These are phyloP conservation scores for Sthenelais limicola DNA, from an alignment of 2,888 invertebrate species.

Conservation along the genomic window DNA sequence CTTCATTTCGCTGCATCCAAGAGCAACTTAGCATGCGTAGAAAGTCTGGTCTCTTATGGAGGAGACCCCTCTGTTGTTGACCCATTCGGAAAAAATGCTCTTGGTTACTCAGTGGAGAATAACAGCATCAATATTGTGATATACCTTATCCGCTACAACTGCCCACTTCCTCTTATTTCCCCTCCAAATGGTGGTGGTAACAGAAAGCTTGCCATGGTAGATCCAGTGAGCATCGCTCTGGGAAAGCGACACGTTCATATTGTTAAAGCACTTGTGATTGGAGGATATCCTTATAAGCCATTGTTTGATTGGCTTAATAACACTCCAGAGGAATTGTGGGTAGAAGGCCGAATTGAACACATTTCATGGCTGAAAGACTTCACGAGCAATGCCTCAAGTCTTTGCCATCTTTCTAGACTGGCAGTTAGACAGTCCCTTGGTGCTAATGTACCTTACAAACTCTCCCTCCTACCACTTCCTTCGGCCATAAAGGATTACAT, in stretches of 20 bases:
- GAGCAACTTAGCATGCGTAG: constrained; percentile 38
- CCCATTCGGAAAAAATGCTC: constrained; percentile 37
- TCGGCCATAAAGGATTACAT: constrained; percentile 11
- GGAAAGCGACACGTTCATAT: constrained; percentile 42
- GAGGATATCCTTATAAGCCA: constrained; percentile 41
- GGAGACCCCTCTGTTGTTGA: constrained; percentile 33
- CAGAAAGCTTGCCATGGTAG: background rate
- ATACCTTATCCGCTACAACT: constrained; percentile 40
- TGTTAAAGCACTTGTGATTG: constrained; percentile 45
- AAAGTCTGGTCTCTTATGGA: constrained; percentile 34
- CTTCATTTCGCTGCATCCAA: constrained; percentile 46
- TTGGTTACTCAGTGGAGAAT: constrained; percentile 45
- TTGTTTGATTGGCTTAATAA: constrained; percentile 44
- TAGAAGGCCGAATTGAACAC: constrained; percentile 37
- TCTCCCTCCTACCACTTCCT: constrained; percentile 19
- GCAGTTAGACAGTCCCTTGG: constrained; percentile 37
- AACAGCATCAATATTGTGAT: constrained; percentile 37
- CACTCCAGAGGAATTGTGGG: constrained; percentile 32
- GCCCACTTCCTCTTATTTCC: background rate
- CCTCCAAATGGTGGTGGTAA: background rate
- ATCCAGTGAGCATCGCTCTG: constrained; percentile 47
- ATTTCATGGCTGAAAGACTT: constrained; percentile 46
- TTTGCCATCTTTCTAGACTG: constrained; percentile 42
- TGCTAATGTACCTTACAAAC: background rate
- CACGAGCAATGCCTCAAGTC: constrained; percentile 30